These are phyloP conservation scores for Epinotia ramella DNA, from an alignment of 2,888 invertebrate genomes.

Conservation along the genomic window DNA sequence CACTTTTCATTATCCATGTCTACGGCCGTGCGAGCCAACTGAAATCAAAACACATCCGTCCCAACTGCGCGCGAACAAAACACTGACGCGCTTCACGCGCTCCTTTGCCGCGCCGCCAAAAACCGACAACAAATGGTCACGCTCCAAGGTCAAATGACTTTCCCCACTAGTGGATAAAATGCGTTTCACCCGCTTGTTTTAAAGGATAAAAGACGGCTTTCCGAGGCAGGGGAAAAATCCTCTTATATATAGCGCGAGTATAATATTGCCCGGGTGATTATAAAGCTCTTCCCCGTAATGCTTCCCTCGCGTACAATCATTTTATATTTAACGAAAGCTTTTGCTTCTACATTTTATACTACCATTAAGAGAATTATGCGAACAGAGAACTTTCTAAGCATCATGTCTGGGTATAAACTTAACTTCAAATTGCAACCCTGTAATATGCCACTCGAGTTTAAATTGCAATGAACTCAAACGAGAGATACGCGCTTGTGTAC, in stretches of 20 bases:
- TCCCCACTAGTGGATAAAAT: too few species aligned
- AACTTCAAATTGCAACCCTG: background rate
- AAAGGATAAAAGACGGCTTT: too few species aligned
- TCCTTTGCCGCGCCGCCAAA: too few species aligned
- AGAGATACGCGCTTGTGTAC: background rate
- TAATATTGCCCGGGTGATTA: slow-evolving; percentile 6
- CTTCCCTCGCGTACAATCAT: slow-evolving; percentile 19
- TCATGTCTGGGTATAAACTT: background rate
- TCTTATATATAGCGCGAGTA: background rate
- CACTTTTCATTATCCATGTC: too few species aligned
- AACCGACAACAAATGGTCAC: too few species aligned
- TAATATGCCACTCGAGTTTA: background rate
- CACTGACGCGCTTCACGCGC: too few species aligned
- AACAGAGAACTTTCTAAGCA: background rate
- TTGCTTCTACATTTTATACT: slow-evolving; percentile 25
- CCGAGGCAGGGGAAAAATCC: too few species aligned
- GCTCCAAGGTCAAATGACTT: too few species aligned
- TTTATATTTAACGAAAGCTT: slow-evolving; percentile 21
- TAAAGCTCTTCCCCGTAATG: slow-evolving; percentile 27
- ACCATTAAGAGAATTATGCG: slow-evolving; percentile 23
- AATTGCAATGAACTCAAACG: background rate
- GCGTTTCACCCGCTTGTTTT: too few species aligned
- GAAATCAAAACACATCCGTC: too few species aligned
- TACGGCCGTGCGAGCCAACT: too few species aligned
- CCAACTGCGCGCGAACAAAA: too few species aligned